Conservation (phyloP, 1,140 invertebrate genomes). For the Bactericera cockerelli region DNA sequence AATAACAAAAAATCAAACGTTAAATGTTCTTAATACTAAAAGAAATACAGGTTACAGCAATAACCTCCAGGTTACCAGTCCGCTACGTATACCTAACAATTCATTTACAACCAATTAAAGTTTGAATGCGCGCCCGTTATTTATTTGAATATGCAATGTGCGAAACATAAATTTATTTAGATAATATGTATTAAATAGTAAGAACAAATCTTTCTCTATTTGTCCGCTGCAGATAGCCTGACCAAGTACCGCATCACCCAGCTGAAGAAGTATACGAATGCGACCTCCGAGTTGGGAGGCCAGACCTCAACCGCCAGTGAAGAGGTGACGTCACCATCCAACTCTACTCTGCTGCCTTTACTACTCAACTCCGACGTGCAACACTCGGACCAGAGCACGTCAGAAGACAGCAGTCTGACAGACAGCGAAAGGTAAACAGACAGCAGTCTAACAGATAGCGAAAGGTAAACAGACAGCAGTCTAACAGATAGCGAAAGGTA, state of each 20-base stretch:
- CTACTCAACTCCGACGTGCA: neutral
- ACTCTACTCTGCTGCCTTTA: neutral
- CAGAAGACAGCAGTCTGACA: slow-evolving; percentile 60
- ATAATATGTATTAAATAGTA: too few relatives aligned
- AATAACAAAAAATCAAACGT: too few relatives aligned
- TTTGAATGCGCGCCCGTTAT: too few relatives aligned
- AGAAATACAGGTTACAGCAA: too few relatives aligned
- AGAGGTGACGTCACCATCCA: slow-evolving; percentile 1
- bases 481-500: too few relatives aligned
- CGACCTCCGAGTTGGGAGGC: slow-evolving; percentile 7
- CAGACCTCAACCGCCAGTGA: slow-evolving; percentile 13
- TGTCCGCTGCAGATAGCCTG: neutral
- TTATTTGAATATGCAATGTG: too few relatives aligned
- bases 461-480: slow-evolving; percentile 10
- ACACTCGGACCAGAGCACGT: slow-evolving; percentile 44
- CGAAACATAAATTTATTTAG: too few relatives aligned
- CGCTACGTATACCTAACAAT: too few relatives aligned
- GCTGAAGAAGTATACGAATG: slow-evolving; percentile 10
- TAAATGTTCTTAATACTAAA: too few relatives aligned
- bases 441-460: slow-evolving; percentile 11
- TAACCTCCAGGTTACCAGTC: too few relatives aligned
- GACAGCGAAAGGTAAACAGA: slow-evolving; percentile 44
- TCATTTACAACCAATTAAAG: too few relatives aligned
- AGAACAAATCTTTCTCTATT: too few relatives aligned
- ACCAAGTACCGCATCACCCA: slow-evolving; percentile 5